These are phyloP conservation scores for Acanthisitta chloris DNA, from an alignment of 2,113 vertebrate genomes.

Conservation along the genomic window DNA sequence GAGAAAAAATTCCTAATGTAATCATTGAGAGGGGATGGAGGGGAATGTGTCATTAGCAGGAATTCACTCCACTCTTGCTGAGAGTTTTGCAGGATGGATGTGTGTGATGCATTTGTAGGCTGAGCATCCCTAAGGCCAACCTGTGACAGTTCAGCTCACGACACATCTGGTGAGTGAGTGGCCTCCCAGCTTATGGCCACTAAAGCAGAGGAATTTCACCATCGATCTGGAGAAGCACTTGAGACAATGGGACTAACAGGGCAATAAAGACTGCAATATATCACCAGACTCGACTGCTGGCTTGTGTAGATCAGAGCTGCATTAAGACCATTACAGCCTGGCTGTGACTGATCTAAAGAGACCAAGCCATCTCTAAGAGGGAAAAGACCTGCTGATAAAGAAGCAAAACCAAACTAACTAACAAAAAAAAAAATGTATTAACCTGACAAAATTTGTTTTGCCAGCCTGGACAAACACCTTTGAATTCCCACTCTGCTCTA, in stretches of 20 bases:
- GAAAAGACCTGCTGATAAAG: not conserved
- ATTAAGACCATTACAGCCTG: slow-evolving; percentile 38
- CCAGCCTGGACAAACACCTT: not conserved
- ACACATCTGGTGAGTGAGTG: slow-evolving; percentile 17
- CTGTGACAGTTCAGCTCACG: not conserved
- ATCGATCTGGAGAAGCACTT: slow-evolving; percentile 67
- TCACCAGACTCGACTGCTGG: not conserved
- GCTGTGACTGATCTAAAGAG: not conserved
- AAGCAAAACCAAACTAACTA: not conserved
- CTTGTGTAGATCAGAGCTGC: slow-evolving; percentile 29
- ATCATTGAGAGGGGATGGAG: not conserved
- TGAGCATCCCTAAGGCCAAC: not conserved
- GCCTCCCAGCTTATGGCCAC: not conserved
- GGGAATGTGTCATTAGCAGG: not conserved
- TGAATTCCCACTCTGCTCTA: not conserved
- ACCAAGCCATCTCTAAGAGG: not conserved
- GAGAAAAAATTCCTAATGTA: not conserved
- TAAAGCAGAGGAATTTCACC: slow-evolving; percentile 32
- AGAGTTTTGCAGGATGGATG: not conserved
- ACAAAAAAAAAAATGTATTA: not conserved
- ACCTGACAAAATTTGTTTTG: not conserved
- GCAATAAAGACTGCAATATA: slow-evolving; percentile 56
- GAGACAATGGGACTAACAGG: slow-evolving; percentile 67
- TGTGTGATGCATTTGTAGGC: not conserved
- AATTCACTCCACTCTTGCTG: not conserved